A percentile compares a stretch with the other conserved stretches of the same genome.
Evolutionary conservation across 2,888 invertebrate species (phyloP).

Genomic region (Xanthia togata): DNA sequence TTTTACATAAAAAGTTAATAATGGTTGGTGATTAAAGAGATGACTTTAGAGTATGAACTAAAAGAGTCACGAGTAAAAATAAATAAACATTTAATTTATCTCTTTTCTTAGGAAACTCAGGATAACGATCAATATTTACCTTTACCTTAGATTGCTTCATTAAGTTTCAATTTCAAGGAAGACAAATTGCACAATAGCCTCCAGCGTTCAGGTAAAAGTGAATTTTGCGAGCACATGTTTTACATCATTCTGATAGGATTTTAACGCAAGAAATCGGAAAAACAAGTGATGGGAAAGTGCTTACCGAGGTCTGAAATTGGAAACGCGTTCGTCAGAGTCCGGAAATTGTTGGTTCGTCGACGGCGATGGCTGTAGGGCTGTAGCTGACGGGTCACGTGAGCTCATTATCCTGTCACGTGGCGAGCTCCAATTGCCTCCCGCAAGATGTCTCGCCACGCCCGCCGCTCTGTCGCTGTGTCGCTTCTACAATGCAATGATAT

Average conservation of each 20-base stretch:
- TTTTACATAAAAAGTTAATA: constrained; percentile 9
- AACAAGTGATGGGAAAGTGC: constrained; percentile 83
- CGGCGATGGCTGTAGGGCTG: constrained; percentile 66
- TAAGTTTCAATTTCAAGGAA: constrained; percentile 62
- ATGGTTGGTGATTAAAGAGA: background rate
- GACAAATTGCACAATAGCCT: constrained; percentile 55
- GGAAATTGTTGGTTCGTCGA: constrained; percentile 86
- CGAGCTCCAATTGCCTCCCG: constrained; percentile 66
- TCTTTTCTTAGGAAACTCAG: constrained; percentile 9
- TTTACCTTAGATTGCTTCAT: constrained; percentile 56
- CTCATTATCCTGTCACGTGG: constrained; percentile 82
- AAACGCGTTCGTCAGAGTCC: constrained; percentile 85
- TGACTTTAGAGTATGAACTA: background rate
- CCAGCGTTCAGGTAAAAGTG: constrained; percentile 56
- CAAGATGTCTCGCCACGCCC: constrained; percentile 62
- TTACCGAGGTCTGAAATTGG: constrained; percentile 88
- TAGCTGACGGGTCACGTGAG: constrained; percentile 80
- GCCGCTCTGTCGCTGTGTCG: constrained; percentile 29
- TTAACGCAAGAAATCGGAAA: constrained; percentile 74
- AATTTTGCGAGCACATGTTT: constrained; percentile 54
- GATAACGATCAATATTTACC: constrained; percentile 46
- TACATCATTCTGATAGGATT: constrained; percentile 55
- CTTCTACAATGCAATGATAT: constrained; percentile 46
- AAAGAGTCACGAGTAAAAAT: constrained; percentile 1
- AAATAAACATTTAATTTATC: background rate